phyloP scores from a whole-genome alignment of 2,888 invertebrate species.

The Xestia xanthographa region DNA sequence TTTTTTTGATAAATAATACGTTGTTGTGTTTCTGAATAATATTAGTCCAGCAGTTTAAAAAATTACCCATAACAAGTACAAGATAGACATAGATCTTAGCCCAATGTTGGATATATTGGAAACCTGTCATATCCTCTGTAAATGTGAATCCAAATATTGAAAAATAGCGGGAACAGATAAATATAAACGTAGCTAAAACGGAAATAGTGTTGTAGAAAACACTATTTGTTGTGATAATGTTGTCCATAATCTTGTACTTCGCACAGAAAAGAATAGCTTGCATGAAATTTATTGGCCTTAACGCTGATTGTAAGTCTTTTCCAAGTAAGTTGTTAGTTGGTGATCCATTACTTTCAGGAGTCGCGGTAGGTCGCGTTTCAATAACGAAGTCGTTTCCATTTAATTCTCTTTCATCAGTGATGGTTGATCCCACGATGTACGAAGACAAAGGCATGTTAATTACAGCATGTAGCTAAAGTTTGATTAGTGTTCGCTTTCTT shows the following conservation, averaged over 20 bases:
- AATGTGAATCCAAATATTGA: not conserved
- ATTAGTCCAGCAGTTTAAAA: constrained; percentile 15
- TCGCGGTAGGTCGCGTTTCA: not conserved
- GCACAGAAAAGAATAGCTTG: not conserved
- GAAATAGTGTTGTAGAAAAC: not conserved
- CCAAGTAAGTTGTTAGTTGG: not conserved
- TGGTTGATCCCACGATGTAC: not conserved
- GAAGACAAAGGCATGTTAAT: constrained; percentile 1
- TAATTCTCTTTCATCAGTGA: not conserved
- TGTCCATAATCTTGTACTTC: constrained; percentile 5
- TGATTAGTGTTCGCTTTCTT: not conserved
- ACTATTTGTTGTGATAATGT: not conserved
- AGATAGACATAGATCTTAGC: not conserved
- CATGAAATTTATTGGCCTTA: constrained; percentile 5
- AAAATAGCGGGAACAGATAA: not conserved
- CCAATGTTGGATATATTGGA: not conserved
- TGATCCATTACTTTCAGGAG: not conserved
- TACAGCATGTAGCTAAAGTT: not conserved
- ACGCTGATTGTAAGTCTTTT: constrained; percentile 6
- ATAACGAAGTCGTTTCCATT: not conserved
- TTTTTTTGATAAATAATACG: constrained; percentile 3
- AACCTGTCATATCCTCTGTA: not conserved
- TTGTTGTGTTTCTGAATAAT: constrained; percentile 13
- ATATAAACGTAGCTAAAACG: not conserved
- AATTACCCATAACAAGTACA: not conserved